Base-by-base conservation (phyloP, 2,113 vertebrate genomes). In the Mormyrus iriodes region DNA sequence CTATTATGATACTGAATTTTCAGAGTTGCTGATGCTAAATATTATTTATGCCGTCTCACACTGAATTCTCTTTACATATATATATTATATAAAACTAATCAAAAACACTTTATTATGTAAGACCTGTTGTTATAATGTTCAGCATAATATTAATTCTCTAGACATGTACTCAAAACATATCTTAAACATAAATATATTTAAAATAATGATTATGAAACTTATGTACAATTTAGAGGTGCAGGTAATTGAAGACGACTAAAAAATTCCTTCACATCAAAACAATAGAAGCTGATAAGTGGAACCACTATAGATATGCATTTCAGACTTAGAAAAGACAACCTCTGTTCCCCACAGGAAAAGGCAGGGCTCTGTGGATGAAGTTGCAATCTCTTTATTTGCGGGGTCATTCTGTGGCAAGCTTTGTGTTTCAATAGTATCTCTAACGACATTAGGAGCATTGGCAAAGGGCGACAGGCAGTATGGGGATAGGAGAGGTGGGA, bases 371-470 rank as follows among this genome's bases (percentile, higher is more conserved):
- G 86, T 85, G 55, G 69, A 55, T 89, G 44, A 87, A 69, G 42
- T 52, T 46, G 86, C 73, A 49, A 90, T 90, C 46, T 92, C 31
- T 93, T 94, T 94, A 94, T 93, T 93, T 84, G 86, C 82, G 61
- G 51, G 76, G 27, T 46, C 35, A 52, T 88, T 90, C 46, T 87
- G 89, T 88, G 65, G 87, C 86, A 89, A 92, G 90, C 53, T 86
- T 85, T 52, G 65, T 48, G 89, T 91, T 89, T 90, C 90, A 88
- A 89, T 89, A 88, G 73, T 88, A 86, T 89, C 31, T 89, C 88
- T 89, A 89, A 92, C 90, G 79, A 92, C 84, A 90, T 65, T 73
- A 44, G 79, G n/a, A 44, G 21, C 31, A 89, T 52, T n/a, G 69
- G 76, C 15, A 83, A 46, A 46, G 86, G 42, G 35, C 46, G 19